These are phyloP conservation scores for Andrena dorsata DNA, from an alignment of 2,888 invertebrate genomes.

Conservation along the genomic window DNA sequence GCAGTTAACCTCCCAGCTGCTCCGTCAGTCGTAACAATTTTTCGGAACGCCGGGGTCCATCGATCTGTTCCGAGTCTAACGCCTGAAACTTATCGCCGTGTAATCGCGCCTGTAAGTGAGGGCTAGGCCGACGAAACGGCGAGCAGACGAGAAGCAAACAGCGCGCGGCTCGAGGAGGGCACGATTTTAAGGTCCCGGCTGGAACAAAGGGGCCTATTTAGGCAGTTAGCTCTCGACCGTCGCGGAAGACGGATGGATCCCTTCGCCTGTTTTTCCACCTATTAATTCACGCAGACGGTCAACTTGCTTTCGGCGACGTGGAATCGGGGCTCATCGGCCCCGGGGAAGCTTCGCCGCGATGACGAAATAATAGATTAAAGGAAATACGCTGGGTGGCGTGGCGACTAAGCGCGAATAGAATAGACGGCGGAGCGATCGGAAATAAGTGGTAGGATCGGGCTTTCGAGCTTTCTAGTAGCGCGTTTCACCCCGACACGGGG, in stretches of 20 bases:
- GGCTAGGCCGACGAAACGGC: constrained; percentile 14
- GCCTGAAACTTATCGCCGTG: constrained; percentile 4
- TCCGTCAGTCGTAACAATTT: background rate
- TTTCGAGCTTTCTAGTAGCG: constrained; percentile 73
- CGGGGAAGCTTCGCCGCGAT: background rate
- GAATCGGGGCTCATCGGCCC: background rate
- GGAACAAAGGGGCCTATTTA: constrained; percentile 31
- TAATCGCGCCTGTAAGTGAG: constrained; percentile 16
- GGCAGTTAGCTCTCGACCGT: constrained; percentile 16
- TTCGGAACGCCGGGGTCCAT: background rate
- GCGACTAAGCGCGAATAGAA: constrained; percentile 41
- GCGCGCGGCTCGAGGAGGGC: constrained; percentile 12
- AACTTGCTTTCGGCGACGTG: background rate
- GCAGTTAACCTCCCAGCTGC: too few species aligned
- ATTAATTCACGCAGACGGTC: background rate
- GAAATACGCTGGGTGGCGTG: constrained; percentile 5
- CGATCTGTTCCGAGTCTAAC: constrained; percentile 12
- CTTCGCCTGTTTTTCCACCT: background rate
- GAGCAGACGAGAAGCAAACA: constrained; percentile 37
- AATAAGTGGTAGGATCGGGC: constrained; percentile 71
- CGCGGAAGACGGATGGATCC: constrained; percentile 1
- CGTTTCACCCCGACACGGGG: constrained; percentile 73
- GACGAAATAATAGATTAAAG: constrained; percentile 6
- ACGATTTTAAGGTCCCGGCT: constrained; percentile 16
- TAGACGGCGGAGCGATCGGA: constrained; percentile 64